These are phyloP conservation scores for Clusia tigrina DNA, from an alignment of 2,888 invertebrate genomes.

Conservation along the genomic window DNA sequence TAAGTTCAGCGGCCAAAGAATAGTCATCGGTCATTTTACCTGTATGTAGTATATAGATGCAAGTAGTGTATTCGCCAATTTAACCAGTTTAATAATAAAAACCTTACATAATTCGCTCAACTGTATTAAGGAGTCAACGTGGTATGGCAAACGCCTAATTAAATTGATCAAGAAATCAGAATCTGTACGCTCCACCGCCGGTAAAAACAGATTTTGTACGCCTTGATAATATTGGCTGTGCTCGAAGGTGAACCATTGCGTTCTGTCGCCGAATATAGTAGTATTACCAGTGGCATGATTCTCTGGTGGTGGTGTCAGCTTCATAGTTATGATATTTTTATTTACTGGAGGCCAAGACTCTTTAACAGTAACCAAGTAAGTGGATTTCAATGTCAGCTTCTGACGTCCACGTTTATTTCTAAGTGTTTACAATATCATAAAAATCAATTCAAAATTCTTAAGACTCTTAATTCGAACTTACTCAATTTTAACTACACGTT, in stretches of 20 bases:
- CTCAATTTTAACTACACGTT: slow-evolving; percentile 77
- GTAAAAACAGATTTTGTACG: slow-evolving; percentile 77
- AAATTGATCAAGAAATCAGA: slow-evolving; percentile 81
- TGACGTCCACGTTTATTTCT: slow-evolving; percentile 70
- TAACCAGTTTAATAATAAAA: too few relatives aligned
- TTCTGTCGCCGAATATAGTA: slow-evolving; percentile 33
- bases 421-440: slow-evolving; percentile 51
- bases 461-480: slow-evolving; percentile 38
- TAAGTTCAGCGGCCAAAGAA: slow-evolving; percentile 79
- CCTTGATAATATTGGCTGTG: slow-evolving; percentile 78
- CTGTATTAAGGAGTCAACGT: slow-evolving; percentile 82
- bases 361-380: slow-evolving; percentile 74
- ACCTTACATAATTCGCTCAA: slow-evolving; percentile 78
- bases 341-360: slow-evolving; percentile 76
- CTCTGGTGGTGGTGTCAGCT: slow-evolving; percentile 65
- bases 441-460: neutral
- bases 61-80: too few relatives aligned
- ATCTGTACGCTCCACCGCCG: slow-evolving; percentile 80
- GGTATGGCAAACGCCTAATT: slow-evolving; percentile 78
- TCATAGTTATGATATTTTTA: slow-evolving; percentile 79
- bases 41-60: slow-evolving; percentile 30
- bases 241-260: slow-evolving; percentile 74
- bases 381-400: slow-evolving; percentile 70
- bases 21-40: slow-evolving; percentile 76
- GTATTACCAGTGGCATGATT: slow-evolving; percentile 36